A percentile compares a stretch with the other conserved stretches of the same genome.
phyloP scores from a whole-genome alignment of 2,113 vertebrate species.

The Oryzias melastigma region DNA sequence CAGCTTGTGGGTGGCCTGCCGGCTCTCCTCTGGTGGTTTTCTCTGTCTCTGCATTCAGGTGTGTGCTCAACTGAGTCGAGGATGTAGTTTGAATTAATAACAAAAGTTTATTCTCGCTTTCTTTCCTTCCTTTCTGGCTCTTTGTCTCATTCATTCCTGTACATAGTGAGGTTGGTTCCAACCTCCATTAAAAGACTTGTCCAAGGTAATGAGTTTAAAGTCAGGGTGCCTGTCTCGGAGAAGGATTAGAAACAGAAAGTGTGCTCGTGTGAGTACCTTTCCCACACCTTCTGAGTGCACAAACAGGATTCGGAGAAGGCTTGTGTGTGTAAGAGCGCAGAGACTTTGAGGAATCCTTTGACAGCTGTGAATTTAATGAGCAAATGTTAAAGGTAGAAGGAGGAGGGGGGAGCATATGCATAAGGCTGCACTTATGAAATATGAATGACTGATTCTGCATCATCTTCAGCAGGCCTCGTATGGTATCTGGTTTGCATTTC shows the following conservation, averaged over 20 bases:
- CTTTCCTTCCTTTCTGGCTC: conserved; percentile 4
- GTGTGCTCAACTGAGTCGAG: conserved; percentile 18
- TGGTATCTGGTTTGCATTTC: conserved; percentile 60
- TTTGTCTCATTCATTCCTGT: conserved; percentile 28
- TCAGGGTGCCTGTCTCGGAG: conserved; percentile 44
- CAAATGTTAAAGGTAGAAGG: conserved; percentile 61
- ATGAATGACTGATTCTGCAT: conserved; percentile 75
- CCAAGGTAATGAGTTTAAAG: conserved; percentile 70
- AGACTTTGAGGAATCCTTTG: conserved; percentile 66
- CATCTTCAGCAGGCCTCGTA: conserved; percentile 58
- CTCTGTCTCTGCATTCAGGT: conserved; percentile 5
- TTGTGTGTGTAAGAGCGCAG: conserved; percentile 13
- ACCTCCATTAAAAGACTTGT: conserved; percentile 67
- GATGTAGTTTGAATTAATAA: conserved; percentile 24
- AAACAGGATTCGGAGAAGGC: conserved; percentile 43
- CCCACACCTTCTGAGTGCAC: conserved; percentile 10
- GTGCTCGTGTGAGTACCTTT: conserved; percentile 9
- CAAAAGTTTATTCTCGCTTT: conserved; percentile 32
- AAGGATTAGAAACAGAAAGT: conserved; percentile 24
- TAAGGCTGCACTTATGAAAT: conserved; percentile 68
- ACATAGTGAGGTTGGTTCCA: conserved; percentile 22
- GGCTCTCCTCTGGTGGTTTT: conserved; percentile 8
- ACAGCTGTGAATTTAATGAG: conserved; percentile 74
- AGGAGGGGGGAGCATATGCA: conserved; percentile 20
- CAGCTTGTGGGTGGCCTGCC: not conserved